A percentile compares a stretch with the other conserved stretches of the same genome.
Evolutionary conservation across 1,140 invertebrate genomes (phyloP).

Genomic region (Cotesia vestalis): DNA sequence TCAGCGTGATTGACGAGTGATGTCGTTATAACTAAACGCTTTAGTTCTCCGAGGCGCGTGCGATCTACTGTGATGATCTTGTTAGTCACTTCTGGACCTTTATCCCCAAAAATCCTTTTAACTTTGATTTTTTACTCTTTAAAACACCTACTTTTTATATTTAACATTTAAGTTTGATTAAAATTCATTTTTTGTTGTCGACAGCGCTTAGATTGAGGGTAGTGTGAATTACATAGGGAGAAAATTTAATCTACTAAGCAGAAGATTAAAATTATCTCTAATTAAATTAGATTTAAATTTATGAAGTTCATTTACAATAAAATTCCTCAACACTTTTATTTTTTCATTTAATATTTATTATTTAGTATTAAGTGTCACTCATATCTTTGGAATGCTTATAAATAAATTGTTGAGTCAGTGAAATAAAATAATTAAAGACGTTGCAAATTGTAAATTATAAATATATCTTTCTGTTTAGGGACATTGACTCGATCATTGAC

Average conservation of each 20-base stretch:
- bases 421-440: too few species aligned
- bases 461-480: too few species aligned
- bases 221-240: background rate
- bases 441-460: too few species aligned
- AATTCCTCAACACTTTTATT: background rate
- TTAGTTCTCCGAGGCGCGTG: conserved; percentile 50
- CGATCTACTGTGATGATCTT: conserved; percentile 59
- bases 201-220: background rate
- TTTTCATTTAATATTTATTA: too few species aligned
- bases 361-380: too few species aligned
- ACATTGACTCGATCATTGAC: too few species aligned
- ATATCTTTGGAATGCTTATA: too few species aligned
- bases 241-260: too few species aligned
- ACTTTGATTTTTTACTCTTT: conserved; percentile 15
- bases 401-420: too few species aligned
- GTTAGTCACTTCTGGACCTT: conserved; percentile 51
- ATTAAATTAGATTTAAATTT: background rate
- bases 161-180: background rate
- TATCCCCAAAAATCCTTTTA: conserved; percentile 1
- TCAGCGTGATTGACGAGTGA: conserved; percentile 63
- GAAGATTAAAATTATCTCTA: conserved; percentile 23
- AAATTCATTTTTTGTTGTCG: too few species aligned
- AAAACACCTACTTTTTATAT: conserved; percentile 13
- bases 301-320: background rate
- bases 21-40: conserved; percentile 56